Evolutionary conservation across 2,888 invertebrate genomes (phyloP), one percentile per base, ranked within the genome.

Genomic region (Idaea dimidiata): DNA sequence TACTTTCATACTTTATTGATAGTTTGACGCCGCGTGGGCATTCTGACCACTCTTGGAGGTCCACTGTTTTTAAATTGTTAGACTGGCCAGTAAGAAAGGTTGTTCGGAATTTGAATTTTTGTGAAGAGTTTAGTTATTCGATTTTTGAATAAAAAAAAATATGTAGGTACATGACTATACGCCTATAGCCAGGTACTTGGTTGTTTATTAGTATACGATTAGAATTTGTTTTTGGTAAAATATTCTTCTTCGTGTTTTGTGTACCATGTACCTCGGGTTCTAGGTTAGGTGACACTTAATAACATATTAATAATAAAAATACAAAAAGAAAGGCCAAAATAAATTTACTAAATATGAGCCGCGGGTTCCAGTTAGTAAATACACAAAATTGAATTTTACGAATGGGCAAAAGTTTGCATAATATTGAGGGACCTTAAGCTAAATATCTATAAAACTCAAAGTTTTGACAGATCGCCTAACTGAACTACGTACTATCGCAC

Each of bases 1-100:
- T 85, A 84, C 82, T 84, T 78, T 81, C 76, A 80, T 86, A 86
- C 82, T 89, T 89, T 89, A 91, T 90, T 84, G 83, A 82, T 75
- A 78, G 74, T 77, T 75, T 76, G 78, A 78, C 69, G 70, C 66
- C 70, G 87, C 89, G 91, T 91, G 86, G 91, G 91, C 64, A 69
- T 75, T 78, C 77, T 72, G 73, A 66, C 69, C 70, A 69, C 71
- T 75, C 81, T 68, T 74, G 87, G 86, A 84, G 87, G 87, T 86
- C 87, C 77, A 66, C 75, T 75, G 76, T 75, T 73, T 74, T 68
- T 66, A 71, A 73, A 74, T 81, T 81, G 72, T 72, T 70, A 73
- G 43, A 43, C 62, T 58, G 62, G 17, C 6, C 32, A 14, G 10
- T 10, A 24, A 59, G 53, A 54, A 16, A 43, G 58, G 43, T 33